A percentile compares a stretch with the other conserved stretches of the same genome.
phyloP scores from a whole-genome alignment of 2,888 invertebrate genomes.

The Myathropa florea region DNA sequence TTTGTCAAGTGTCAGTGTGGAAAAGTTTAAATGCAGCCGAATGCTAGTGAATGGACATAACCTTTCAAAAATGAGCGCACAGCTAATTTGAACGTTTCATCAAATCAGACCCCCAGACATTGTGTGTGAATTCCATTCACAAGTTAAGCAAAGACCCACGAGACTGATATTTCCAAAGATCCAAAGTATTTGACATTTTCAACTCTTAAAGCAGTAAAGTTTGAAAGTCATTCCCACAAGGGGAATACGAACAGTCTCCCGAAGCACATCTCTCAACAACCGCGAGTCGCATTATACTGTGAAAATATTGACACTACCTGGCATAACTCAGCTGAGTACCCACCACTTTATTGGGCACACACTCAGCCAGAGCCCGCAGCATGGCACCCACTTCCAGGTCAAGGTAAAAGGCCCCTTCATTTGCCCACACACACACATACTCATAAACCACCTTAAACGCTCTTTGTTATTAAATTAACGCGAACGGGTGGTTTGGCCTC shows the following conservation, averaged over 20 bases:
- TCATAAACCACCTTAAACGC: background rate
- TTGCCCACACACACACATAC: background rate
- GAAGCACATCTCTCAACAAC: background rate
- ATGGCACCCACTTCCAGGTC: constrained; percentile 7
- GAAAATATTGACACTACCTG: background rate
- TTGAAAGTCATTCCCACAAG: background rate
- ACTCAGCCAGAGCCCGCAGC: too few relatives aligned
- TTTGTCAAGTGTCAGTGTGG: too few relatives aligned
- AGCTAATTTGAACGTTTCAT: too few relatives aligned
- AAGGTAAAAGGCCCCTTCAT: constrained; percentile 21
- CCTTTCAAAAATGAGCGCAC: too few relatives aligned
- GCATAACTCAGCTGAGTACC: background rate
- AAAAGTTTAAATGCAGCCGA: too few relatives aligned
- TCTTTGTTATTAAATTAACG: constrained; percentile 16
- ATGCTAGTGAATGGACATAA: too few relatives aligned
- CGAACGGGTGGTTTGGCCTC: background rate
- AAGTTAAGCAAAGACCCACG: too few relatives aligned
- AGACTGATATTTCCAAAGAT: too few relatives aligned
- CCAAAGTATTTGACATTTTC: too few relatives aligned
- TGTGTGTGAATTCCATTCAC: too few relatives aligned
- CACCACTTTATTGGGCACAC: background rate
- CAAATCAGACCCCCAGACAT: too few relatives aligned
- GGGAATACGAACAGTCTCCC: background rate
- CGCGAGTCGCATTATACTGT: background rate
- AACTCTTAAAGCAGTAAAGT: too few relatives aligned